Percentiles rank a stretch among this genome's conserved stretches.
These are phyloP conservation scores for Platygyra sinensis DNA, from an alignment of 64 coral and sea anemone genomes.

Conservation along the genomic window DNA sequence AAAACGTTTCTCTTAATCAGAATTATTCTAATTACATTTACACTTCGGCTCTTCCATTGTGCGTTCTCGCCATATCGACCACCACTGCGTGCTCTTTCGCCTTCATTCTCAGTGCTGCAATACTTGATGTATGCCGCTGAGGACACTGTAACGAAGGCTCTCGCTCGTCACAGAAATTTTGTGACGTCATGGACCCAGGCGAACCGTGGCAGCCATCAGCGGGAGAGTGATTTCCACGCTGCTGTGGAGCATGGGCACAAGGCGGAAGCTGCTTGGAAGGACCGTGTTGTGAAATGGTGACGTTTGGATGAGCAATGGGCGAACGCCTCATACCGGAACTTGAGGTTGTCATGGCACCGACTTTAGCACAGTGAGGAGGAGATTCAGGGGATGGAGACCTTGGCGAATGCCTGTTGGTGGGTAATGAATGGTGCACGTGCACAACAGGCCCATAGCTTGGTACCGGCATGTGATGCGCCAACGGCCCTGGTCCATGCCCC, in stretches of 20 bases:
- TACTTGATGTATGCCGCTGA: constrained; percentile 80
- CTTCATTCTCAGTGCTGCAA: constrained; percentile 90
- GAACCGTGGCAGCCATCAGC: constrained; percentile 30
- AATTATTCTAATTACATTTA: background rate
- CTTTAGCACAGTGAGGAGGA: constrained; percentile 37
- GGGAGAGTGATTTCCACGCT: constrained; percentile 61
- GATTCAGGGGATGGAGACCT: constrained; percentile 56
- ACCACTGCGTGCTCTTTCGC: constrained; percentile 97
- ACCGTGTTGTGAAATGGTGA: constrained; percentile 56
- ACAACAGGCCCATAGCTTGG: constrained; percentile 83
- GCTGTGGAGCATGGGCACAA: constrained; percentile 20
- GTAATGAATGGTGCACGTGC: constrained; percentile 67
- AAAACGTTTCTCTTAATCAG: background rate
- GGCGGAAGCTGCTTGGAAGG: constrained; percentile 31
- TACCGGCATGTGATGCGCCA: constrained; percentile 84
- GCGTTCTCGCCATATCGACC: constrained; percentile 92
- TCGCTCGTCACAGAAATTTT: constrained; percentile 52
- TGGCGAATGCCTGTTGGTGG: constrained; percentile 46
- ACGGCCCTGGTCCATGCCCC: constrained; percentile 53
- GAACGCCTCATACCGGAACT: constrained; percentile 20
- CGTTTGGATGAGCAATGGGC: constrained; percentile 50
- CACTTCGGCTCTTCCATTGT: constrained; percentile 58
- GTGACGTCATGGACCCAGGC: constrained; percentile 55
- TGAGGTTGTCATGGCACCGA: constrained; percentile 45
- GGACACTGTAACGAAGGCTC: constrained; percentile 59